Base-by-base conservation (phyloP, 2,888 invertebrate species). In the Lasioglossum morio region DNA sequence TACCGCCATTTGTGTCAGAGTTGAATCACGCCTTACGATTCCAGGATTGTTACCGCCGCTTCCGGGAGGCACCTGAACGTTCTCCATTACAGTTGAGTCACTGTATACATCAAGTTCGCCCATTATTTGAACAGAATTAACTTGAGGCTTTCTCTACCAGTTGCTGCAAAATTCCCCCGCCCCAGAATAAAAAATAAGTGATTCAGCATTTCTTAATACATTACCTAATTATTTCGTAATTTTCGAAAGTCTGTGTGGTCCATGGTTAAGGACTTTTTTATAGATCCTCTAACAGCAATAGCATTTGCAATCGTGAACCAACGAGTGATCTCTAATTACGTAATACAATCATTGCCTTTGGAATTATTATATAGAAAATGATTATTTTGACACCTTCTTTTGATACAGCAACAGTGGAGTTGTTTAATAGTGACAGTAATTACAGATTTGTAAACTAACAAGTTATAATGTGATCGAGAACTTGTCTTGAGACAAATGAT, bases 1-100 rank as follows among this genome's bases (percentile, higher is more conserved):
- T 87, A 88, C 89, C 90, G 83, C 87, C 92, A 92, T 92, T 93
- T 92, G 88, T 90, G 93, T 90, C 91, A 86, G 87, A 86, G 87
- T 87, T 91, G 91, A 92, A 89, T 92, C 91, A 91, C 90, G 88
- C 85, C 85, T 89, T 89, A 85, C 83, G 88, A 82, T 87, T 87
- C 86, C 83, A 84, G 87, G 90, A 88, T 87, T 90, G 90, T 92
- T 92, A 89, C 92, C 90, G 86, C 79, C 88, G 90, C 88, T 92
- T 89, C 86, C 85, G 53, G 85, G 88, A 86, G 89, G 87, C 87
- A 91, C 89, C 86, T 90, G 91, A 86, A 70, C 87, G 85, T 86
- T 87, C 88, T 87, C 87, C 87, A 75, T 43, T 79, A 37, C 72
- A 57, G 19, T 19, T 16, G 69, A 37, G 37, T 37, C 69, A 12